Percentiles rank a stretch among this genome's conserved stretches.
Evolutionary conservation across 2,113 vertebrate genomes (phyloP).

Genomic region (Nannobrachium achirus): DNA sequence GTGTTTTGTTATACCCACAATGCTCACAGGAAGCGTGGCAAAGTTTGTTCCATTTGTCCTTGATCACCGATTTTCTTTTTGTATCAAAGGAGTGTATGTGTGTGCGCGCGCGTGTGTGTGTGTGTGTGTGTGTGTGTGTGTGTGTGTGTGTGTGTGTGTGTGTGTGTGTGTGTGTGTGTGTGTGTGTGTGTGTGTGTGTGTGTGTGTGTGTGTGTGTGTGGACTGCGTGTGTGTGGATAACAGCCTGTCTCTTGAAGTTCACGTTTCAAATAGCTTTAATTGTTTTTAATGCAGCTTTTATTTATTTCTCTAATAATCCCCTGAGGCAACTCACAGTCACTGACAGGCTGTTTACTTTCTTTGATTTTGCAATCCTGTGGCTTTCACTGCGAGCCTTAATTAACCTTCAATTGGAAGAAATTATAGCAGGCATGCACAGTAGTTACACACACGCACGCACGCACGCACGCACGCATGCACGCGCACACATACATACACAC

Average conservation of each 20-base stretch:
- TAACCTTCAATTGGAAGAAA: constrained; percentile 79
- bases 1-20: no score
- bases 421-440: constrained; percentile 51
- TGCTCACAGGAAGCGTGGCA: no score
- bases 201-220: no score
- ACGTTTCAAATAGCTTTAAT: constrained; percentile 73
- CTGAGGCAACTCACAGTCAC: constrained; percentile 42
- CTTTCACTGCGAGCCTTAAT: constrained; percentile 77
- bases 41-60: constrained; percentile 56
- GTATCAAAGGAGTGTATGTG: no score
- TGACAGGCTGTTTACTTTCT: constrained; percentile 71
- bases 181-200: no score
- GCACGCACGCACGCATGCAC: constrained; percentile 7
- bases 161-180: no score
- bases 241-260: constrained; percentile 55
- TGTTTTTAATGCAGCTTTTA: constrained; percentile 70
- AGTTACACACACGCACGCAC: constrained; percentile 18
- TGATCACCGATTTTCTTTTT: no score
- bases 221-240: constrained; percentile 10
- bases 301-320: constrained; percentile 76
- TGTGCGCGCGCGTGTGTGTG: no score
- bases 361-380: constrained; percentile 73
- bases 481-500: constrained; percentile 13
- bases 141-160: no score
- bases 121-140: no score